These are phyloP conservation scores for Formica exsecta DNA, from an alignment of 1,140 invertebrate genomes.

Conservation along the genomic window DNA sequence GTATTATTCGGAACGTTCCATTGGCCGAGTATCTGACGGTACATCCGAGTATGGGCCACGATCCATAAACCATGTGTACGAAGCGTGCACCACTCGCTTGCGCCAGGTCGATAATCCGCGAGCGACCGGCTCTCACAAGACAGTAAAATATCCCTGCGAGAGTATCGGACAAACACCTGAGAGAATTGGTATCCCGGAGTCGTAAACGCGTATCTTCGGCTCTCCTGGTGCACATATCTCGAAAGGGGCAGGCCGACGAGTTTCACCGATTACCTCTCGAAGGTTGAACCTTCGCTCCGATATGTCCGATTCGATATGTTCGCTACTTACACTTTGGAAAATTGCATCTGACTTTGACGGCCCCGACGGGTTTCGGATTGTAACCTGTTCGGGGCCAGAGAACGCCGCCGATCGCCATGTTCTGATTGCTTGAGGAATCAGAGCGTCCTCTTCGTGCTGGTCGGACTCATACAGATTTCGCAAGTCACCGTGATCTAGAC, in stretches of 20 bases:
- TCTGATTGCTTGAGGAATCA: conserved; percentile 76
- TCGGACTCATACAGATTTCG: conserved; percentile 68
- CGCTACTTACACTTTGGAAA: conserved; percentile 20
- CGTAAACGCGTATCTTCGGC: conserved; percentile 34
- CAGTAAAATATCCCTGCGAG: conserved; percentile 29
- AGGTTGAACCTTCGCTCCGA: conserved; percentile 15
- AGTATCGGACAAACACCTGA: conserved; percentile 1
- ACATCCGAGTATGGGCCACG: conserved; percentile 79
- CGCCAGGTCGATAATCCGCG: conserved; percentile 75
- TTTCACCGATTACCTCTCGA: conserved; percentile 55
- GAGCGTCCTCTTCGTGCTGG: conserved; percentile 64
- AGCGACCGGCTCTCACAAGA: conserved; percentile 40
- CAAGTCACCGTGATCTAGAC: conserved; percentile 61
- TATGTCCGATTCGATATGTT: conserved; percentile 24
- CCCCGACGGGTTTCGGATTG: conserved; percentile 26
- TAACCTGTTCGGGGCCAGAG: conserved; percentile 64
- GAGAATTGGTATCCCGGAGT: conserved; percentile 27
- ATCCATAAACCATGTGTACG: conserved; percentile 81
- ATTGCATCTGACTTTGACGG: conserved; percentile 22
- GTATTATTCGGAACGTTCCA: conserved; percentile 85
- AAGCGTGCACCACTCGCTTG: conserved; percentile 72
- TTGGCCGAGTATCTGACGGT: conserved; percentile 83
- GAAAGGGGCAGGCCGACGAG: conserved; percentile 1
- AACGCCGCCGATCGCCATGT: conserved; percentile 71
- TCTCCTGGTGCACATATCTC: conserved; percentile 1